Evolutionary conservation across 2,888 invertebrate genomes (phyloP).

Genomic region (Cabera pusaria): DNA sequence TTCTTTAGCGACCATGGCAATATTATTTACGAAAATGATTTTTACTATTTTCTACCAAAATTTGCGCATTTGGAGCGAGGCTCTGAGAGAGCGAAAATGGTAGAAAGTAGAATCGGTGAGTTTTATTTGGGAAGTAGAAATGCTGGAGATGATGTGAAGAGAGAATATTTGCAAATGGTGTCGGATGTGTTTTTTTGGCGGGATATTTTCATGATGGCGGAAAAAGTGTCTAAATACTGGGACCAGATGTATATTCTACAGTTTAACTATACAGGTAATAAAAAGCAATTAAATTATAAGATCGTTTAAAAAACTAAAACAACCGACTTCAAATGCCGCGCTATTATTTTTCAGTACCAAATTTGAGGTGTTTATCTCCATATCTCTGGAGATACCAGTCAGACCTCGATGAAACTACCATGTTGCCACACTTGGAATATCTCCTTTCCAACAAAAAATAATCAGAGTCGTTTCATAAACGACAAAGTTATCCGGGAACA

Average conservation of each 20-base stretch:
- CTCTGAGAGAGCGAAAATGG: conserved; percentile 28
- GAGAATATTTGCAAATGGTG: conserved; percentile 50
- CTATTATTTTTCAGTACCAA: too few relatives aligned
- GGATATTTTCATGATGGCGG: conserved; percentile 49
- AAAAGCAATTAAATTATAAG: too few relatives aligned
- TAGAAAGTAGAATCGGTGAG: conserved; percentile 34
- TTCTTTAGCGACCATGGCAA: conserved; percentile 53
- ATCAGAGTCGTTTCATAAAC: too few relatives aligned
- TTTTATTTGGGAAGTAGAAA: conserved; percentile 54
- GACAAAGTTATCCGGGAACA: too few relatives aligned
- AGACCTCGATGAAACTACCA: too few relatives aligned
- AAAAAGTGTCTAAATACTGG: conserved; percentile 42
- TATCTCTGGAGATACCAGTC: too few relatives aligned
- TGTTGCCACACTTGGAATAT: too few relatives aligned
- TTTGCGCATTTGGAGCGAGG: conserved; percentile 40
- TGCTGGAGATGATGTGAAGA: conserved; percentile 35
- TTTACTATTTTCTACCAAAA: conserved; percentile 54
- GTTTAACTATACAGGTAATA: conserved; percentile 57
- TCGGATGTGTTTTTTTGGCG: conserved; percentile 57
- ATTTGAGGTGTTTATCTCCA: too few relatives aligned
- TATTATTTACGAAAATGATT: conserved; percentile 49
- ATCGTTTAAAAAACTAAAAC: too few relatives aligned
- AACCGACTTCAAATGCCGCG: too few relatives aligned
- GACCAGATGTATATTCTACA: conserved; percentile 49
- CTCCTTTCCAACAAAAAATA: too few relatives aligned